phyloP scores from a whole-genome alignment of 1,140 invertebrate genomes.

The Philotrypesis tridentata region DNA sequence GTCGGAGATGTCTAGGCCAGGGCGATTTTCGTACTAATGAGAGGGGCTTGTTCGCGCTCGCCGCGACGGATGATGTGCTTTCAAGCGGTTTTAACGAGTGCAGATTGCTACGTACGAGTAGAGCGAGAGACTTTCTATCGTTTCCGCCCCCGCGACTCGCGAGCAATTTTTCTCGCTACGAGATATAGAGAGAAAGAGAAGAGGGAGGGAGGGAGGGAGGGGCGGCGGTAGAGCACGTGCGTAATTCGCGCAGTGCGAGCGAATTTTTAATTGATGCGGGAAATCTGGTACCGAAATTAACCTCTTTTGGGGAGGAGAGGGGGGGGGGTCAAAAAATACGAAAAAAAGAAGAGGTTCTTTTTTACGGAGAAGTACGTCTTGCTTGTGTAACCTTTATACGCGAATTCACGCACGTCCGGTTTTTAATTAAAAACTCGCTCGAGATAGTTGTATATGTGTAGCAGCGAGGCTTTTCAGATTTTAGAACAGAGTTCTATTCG shows the following conservation, averaged over 20 bases:
- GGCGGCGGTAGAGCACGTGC: background rate
- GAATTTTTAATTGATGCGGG: slow-evolving; percentile 33
- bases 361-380: background rate
- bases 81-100: slow-evolving; percentile 40
- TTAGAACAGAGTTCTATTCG: background rate
- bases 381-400: background rate
- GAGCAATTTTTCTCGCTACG: background rate
- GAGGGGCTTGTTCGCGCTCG: slow-evolving; percentile 35
- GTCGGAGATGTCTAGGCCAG: slow-evolving; percentile 9
- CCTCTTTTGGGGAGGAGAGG: background rate
- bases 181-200: background rate
- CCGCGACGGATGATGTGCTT: slow-evolving; percentile 23
- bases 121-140: background rate
- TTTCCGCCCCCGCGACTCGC: background rate
- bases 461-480: background rate
- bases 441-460: background rate
- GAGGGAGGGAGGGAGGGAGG: background rate
- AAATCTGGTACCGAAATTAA: slow-evolving; percentile 27
- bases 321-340: too few relatives aligned
- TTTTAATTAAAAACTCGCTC: slow-evolving; percentile 9
- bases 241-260: background rate
- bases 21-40: slow-evolving; percentile 40
- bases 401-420: slow-evolving; percentile 11
- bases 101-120: slow-evolving; percentile 21
- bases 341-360: too few relatives aligned